phyloP scores from a whole-genome alignment of 2,797 vertebrate species.

The Hoplostethus mediterraneus region DNA sequence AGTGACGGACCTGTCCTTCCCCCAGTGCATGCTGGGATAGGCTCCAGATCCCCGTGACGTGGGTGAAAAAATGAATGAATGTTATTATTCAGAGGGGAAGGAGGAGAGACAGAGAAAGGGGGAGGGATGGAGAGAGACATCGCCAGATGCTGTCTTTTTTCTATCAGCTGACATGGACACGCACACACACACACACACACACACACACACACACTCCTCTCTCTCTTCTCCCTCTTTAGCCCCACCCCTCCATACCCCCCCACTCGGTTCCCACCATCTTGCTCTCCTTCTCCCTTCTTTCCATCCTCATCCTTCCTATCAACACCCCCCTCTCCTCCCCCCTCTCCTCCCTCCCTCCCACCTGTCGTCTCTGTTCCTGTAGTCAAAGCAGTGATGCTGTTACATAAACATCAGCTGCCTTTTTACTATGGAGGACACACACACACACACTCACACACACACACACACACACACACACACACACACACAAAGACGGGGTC shows the following conservation, averaged over 20 bases:
- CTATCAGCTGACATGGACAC: no score
- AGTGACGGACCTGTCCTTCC: no score
- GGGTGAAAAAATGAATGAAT: no score
- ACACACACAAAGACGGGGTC: slow-evolving; percentile 37
- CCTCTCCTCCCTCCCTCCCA: neutral
- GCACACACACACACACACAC: no score
- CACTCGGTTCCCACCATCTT: neutral
- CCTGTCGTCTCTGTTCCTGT: slow-evolving; percentile 27
- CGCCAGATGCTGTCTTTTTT: no score
- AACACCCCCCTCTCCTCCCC: neutral
- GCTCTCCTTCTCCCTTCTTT: neutral
- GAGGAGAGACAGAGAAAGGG: no score
- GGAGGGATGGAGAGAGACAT: no score
- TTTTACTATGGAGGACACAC: neutral
- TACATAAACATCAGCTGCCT: slow-evolving; percentile 27
- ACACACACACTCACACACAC: slow-evolving; percentile 1
- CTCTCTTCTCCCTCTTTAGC: slow-evolving; percentile 1
- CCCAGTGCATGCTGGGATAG: no score
- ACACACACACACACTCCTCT: neutral
- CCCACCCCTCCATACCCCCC: neutral
- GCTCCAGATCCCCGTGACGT: no score
- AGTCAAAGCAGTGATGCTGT: slow-evolving; percentile 17
- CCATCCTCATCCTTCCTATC: neutral
- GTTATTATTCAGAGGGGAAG: no score
- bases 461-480: neutral